phyloP scores from a whole-genome alignment of 2,113 vertebrate genomes.

The Xiphias gladius region DNA sequence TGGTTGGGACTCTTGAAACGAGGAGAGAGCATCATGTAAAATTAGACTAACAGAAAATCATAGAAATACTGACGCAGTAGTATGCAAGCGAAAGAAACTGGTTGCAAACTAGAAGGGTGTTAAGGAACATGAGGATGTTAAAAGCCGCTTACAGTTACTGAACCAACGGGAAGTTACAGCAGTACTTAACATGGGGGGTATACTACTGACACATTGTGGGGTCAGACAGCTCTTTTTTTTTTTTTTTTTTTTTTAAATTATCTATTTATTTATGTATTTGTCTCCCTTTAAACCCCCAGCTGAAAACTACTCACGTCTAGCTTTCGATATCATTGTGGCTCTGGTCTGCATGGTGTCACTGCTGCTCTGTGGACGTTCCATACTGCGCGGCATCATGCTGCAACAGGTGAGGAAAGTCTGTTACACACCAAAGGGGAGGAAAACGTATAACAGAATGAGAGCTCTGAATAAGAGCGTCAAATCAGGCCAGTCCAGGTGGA shows the following conservation, averaged over 20 bases:
- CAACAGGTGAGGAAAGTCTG: constrained; percentile 83
- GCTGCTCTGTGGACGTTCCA: constrained; percentile 91
- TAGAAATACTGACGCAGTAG: not conserved
- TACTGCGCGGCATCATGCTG: constrained; percentile 89
- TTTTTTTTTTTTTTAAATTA: not conserved
- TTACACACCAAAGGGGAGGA: not conserved
- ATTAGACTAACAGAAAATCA: not conserved
- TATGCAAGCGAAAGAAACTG: not conserved
- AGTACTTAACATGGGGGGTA: too few relatives aligned
- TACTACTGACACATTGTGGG: not conserved
- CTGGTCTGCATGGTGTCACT: constrained; percentile 89
- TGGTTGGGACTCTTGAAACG: not conserved
- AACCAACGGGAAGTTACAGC: not conserved
- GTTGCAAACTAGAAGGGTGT: not conserved
- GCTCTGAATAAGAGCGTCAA: not conserved
- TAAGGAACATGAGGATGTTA: constrained; percentile 2
- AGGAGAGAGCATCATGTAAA: not conserved
- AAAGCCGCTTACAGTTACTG: not conserved
- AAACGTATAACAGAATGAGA: not conserved
- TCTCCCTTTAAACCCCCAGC: constrained; percentile 59
- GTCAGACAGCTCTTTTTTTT: not conserved
- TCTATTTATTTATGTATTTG: not conserved
- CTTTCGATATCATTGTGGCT: constrained; percentile 89
- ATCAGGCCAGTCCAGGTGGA: not conserved
- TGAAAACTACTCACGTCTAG: constrained; percentile 87